phyloP scores from a whole-genome alignment of 2,888 invertebrate genomes.

The Phasia obesa region DNA sequence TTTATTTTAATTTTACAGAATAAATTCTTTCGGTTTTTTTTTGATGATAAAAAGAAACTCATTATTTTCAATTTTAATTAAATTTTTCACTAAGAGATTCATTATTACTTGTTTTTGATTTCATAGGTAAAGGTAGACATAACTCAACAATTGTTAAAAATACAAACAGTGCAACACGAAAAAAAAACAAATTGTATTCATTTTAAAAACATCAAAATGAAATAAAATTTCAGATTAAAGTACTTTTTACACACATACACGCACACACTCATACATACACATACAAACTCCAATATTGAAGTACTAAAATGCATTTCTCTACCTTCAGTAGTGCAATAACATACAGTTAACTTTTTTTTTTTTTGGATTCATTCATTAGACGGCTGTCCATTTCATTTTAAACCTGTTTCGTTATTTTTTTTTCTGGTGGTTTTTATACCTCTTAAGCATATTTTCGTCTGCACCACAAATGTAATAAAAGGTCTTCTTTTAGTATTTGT shows the following conservation, averaged over 20 bases:
- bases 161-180: conserved; percentile 12
- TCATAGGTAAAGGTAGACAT: neutral
- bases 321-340: conserved; percentile 18
- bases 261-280: neutral
- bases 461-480: conserved; percentile 59
- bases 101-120: neutral
- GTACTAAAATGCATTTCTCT: conserved; percentile 35
- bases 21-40: neutral
- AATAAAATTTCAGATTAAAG: conserved; percentile 41
- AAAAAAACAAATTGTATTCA: conserved; percentile 2
- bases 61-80: conserved; percentile 30
- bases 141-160: conserved; percentile 1
- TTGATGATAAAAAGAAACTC: neutral
- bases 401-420: conserved; percentile 15
- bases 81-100: conserved; percentile 7
- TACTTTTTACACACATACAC: neutral
- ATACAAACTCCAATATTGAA: neutral
- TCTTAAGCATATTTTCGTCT: conserved; percentile 61
- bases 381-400: conserved; percentile 48
- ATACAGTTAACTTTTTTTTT: conserved; percentile 1
- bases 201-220: conserved; percentile 26
- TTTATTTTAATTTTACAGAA: neutral
- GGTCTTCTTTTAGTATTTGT: conserved; percentile 18
- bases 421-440: conserved; percentile 24
- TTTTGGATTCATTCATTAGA: conserved; percentile 9